Evolutionary conservation across 2,797 vertebrate species (phyloP).

Genomic region (Arrhamphus sclerolepis): DNA sequence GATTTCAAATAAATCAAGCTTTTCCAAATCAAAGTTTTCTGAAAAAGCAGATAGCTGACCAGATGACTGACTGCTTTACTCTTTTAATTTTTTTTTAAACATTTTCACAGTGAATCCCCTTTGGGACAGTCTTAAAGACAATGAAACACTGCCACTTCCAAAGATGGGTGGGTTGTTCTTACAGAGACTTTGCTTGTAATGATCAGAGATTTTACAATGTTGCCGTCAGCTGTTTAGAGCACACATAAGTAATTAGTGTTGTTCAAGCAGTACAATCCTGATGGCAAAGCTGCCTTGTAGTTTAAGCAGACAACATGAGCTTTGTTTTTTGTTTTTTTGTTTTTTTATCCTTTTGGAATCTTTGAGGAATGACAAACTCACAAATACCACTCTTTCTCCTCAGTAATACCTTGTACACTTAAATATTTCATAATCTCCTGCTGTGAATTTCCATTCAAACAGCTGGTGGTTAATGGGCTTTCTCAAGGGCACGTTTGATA

Average conservation of each 20-base stretch:
- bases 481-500: constrained; percentile 38
- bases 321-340: too few species aligned
- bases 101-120: constrained; percentile 5
- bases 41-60: not conserved
- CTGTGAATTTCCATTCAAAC: constrained; percentile 25
- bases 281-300: not conserved
- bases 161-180: not conserved
- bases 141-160: not conserved
- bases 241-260: not conserved
- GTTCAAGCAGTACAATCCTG: not conserved
- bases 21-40: constrained; percentile 5
- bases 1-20: not conserved
- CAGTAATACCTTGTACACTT: constrained; percentile 2
- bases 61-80: not conserved
- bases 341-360: constrained; percentile 2
- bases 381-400: constrained; percentile 2
- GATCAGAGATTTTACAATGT: not conserved
- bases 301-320: too few species aligned
- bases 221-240: constrained; percentile 2
- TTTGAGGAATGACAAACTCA: constrained; percentile 5
- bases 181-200: not conserved
- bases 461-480: constrained; percentile 43
- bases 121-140: not conserved
- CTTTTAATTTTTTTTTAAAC: constrained; percentile 4
- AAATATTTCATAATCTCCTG: constrained; percentile 15